These are phyloP conservation scores for Xanthia togata DNA, from an alignment of 2,888 invertebrate species.

Conservation along the genomic window DNA sequence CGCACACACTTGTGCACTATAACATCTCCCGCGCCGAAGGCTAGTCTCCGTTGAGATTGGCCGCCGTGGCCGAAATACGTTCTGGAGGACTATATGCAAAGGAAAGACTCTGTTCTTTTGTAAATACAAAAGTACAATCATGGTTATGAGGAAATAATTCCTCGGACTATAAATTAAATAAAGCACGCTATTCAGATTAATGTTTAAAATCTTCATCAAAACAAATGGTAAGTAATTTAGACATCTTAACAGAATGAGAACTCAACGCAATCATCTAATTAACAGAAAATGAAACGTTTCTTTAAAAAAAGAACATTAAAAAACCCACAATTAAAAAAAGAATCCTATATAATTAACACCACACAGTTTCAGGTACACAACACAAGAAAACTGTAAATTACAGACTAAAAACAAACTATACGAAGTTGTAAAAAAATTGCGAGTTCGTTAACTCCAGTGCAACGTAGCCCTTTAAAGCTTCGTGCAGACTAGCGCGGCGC, in stretches of 20 bases:
- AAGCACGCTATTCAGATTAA: too few species aligned
- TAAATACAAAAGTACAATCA: not conserved
- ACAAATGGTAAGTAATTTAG: not conserved
- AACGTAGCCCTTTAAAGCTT: conserved; percentile 28
- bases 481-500: too few species aligned
- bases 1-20: too few species aligned
- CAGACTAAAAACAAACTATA: conserved; percentile 6
- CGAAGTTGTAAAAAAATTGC: not conserved
- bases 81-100: too few species aligned
- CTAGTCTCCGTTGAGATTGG: too few species aligned
- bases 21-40: too few species aligned
- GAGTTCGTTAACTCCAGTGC: conserved; percentile 18
- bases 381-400: conserved; percentile 14
- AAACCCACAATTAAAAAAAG: not conserved
- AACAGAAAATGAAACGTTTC: not conserved
- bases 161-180: not conserved
- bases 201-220: too few species aligned
- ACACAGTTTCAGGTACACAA: not conserved
- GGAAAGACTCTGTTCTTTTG: not conserved
- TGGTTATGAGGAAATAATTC: not conserved
- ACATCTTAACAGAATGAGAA: not conserved
- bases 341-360: not conserved
- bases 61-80: too few species aligned
- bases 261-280: not conserved
- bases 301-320: not conserved